These are phyloP conservation scores for Calameuta filiformis DNA, from an alignment of 2,888 invertebrate species.

Conservation along the genomic window DNA sequence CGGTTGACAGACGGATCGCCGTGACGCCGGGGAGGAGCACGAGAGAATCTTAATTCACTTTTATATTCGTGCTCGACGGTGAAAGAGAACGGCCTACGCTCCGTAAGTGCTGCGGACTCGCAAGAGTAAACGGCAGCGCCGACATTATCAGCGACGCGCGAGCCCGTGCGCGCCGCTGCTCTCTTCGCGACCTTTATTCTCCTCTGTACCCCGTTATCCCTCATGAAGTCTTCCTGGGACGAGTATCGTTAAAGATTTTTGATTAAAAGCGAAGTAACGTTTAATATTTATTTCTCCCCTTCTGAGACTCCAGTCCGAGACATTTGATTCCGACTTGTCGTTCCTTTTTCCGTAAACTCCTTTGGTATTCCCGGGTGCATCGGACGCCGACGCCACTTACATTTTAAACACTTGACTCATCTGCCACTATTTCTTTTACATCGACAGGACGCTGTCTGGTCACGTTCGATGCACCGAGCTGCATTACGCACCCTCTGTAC, in stretches of 20 bases:
- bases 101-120: not conserved
- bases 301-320: not conserved
- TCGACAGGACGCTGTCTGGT: slow-evolving; percentile 57
- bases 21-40: slow-evolving; percentile 5
- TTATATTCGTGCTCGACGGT: slow-evolving; percentile 28
- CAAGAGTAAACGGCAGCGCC: not conserved
- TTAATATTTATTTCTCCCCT: not conserved
- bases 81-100: slow-evolving; percentile 35
- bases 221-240: not conserved
- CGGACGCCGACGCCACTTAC: slow-evolving; percentile 43
- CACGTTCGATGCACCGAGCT: slow-evolving; percentile 48
- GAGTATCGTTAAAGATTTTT: not conserved
- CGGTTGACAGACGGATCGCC: slow-evolving; percentile 2
- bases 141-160: not conserved
- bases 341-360: slow-evolving; percentile 23
- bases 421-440: slow-evolving; percentile 43
- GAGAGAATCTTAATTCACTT: slow-evolving; percentile 37
- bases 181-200: not conserved
- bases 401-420: slow-evolving; percentile 53
- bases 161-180: not conserved
- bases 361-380: slow-evolving; percentile 46
- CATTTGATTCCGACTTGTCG: not conserved
- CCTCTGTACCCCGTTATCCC: not conserved
- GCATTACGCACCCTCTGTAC: slow-evolving; percentile 54
- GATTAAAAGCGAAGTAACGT: not conserved